Base-by-base conservation (phyloP, 2,888 invertebrate genomes). In the Drosophila picticornis region DNA sequence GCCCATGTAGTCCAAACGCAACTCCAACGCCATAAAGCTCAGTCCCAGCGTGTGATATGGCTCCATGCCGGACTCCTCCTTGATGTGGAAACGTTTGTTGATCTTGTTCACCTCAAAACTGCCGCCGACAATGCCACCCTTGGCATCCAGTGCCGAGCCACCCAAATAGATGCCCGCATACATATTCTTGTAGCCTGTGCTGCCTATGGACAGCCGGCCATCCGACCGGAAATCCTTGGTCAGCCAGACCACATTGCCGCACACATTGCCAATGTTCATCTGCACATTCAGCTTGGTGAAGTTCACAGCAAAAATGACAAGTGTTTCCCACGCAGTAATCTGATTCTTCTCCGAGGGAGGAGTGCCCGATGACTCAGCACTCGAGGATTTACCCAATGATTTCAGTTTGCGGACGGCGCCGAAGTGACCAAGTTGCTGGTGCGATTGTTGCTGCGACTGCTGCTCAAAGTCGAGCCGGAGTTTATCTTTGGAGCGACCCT, bases 231-330 rank as follows among this genome's bases (percentile, higher is more conserved):
- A 97, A 92, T 98, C 98, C 92, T 97, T 97, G 11, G 97, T 98
- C 92, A 97, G 95, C 98, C 98, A 99, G 25, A 90, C 96, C 95
- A 99, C 99, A 92, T 99, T 99, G 19, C 99, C 99, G 98, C 99
- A 99, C 0, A 99, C 99, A 92, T 99, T 99, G 50, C 99, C 99
- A 98, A 99, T 99, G 93, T 99, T 99, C 97, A 99, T 99, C 92
- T 98, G 98, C 13, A 99, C 98, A 93, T 99, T 99, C 61, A 99
- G 95, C 88, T 97, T 96, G 53, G 98, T 98, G 93, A 99, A 98
- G 94, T 99, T 99, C 50, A 99, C 97, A 0, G 98, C 98, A 94
- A 99, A 98, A 66, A 99, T 94, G 4, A 99, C 99, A 59, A 99
- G 94, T 4, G 99, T 99, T 94, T 99, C 98, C 99, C 99, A 99